Conservation (phyloP, 2,888 invertebrate genomes). For the Rotaria socialis region DNA sequence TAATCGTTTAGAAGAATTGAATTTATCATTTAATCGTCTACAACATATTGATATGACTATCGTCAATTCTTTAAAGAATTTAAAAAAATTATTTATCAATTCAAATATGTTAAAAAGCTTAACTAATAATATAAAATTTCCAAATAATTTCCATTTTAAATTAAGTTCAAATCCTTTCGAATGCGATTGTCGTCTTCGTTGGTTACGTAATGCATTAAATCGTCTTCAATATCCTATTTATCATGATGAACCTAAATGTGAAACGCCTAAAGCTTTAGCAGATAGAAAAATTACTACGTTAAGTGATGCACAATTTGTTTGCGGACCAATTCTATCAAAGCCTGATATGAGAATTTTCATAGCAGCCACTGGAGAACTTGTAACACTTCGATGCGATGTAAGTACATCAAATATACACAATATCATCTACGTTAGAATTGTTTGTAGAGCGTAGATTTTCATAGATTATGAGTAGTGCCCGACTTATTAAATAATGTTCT, state of each 20-base stretch:
- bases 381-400: conserved; percentile 25
- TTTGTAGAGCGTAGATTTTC: too few species aligned
- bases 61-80: background rate
- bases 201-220: conserved; percentile 25
- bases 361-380: background rate
- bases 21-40: background rate
- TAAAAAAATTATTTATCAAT: conserved; percentile 10
- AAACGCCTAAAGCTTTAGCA: conserved; percentile 5
- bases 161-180: conserved; percentile 23
- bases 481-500: too few species aligned
- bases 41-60: conserved; percentile 11
- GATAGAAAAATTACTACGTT: background rate
- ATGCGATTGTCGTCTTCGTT: conserved; percentile 29
- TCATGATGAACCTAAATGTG: conserved; percentile 28
- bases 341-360: background rate
- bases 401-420: background rate
- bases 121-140: conserved; percentile 13
- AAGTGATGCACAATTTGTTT: conserved; percentile 8
- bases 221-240: conserved; percentile 14
- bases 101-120: background rate
- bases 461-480: too few species aligned
- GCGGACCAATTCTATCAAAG: conserved; percentile 14
- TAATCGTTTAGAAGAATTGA: background rate
- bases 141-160: conserved; percentile 30
- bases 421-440: too few species aligned